A percentile compares a stretch with the other conserved stretches of the same genome.
These are phyloP conservation scores for Leucoraja erinaceus DNA, from an alignment of 2,113 vertebrate species.

Conservation along the genomic window DNA sequence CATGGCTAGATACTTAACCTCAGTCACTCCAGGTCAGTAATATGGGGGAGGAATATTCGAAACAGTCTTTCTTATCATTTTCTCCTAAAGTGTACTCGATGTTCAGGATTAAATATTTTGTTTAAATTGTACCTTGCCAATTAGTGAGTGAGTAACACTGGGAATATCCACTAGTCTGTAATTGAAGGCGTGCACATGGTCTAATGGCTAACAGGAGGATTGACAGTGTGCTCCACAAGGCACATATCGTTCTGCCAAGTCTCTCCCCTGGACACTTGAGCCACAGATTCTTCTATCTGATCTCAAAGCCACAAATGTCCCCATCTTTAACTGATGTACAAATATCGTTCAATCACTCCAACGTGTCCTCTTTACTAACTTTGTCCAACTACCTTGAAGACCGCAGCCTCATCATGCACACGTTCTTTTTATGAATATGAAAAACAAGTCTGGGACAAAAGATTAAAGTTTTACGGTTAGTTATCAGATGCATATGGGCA, in stretches of 20 bases:
- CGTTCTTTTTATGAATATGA: neutral
- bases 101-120: neutral
- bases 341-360: neutral
- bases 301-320: neutral
- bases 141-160: neutral
- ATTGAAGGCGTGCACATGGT: neutral
- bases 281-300: neutral
- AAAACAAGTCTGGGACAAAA: too few species aligned
- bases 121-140: neutral
- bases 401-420: neutral
- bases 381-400: neutral
- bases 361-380: neutral
- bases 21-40: neutral
- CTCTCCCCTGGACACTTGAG: neutral
- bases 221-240: neutral
- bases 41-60: neutral
- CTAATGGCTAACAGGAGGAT: neutral
- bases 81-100: neutral
- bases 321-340: neutral
- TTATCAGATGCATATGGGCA: too few species aligned
- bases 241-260: neutral
- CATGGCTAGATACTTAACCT: neutral
- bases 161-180: too few species aligned
- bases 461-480: too few species aligned
- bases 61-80: neutral